Conservation (phyloP, 1,140 invertebrate genomes). For the Lepidurus apus region DNA sequence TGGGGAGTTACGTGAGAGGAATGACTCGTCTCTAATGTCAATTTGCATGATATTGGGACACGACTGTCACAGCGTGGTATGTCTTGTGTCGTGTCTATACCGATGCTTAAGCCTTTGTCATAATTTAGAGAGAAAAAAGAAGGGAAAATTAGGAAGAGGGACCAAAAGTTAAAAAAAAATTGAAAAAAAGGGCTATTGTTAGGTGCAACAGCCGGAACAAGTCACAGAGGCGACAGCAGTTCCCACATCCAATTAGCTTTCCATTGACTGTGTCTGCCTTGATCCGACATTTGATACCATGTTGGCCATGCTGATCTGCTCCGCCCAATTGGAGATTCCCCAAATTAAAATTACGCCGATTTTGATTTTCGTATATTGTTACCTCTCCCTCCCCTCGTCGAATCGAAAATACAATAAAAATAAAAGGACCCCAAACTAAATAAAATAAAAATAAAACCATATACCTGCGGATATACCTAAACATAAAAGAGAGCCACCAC, state of each 20-base stretch:
- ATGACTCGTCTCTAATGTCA: slow-evolving; percentile 3
- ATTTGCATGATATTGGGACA: slow-evolving; percentile 3
- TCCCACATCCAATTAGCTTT: slow-evolving; percentile 21
- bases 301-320: slow-evolving; percentile 3
- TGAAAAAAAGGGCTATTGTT: neutral
- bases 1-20: neutral
- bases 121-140: neutral
- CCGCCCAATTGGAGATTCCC: neutral
- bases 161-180: neutral
- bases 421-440: too few species aligned
- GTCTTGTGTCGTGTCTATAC: too few species aligned
- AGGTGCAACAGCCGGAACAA: neutral
- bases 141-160: neutral
- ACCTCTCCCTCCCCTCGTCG: neutral
- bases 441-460: neutral
- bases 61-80: neutral
- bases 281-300: slow-evolving; percentile 17
- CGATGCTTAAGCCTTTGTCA: too few species aligned
- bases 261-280: slow-evolving; percentile 14
- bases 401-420: too few species aligned
- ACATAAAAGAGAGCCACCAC: slow-evolving; percentile 1
- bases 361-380: neutral
- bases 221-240: slow-evolving; percentile 5
- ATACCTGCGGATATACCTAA: neutral
- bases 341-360: neutral